These are phyloP conservation scores for Apolygus lucorum DNA, from an alignment of 1,140 invertebrate genomes.

Conservation along the genomic window DNA sequence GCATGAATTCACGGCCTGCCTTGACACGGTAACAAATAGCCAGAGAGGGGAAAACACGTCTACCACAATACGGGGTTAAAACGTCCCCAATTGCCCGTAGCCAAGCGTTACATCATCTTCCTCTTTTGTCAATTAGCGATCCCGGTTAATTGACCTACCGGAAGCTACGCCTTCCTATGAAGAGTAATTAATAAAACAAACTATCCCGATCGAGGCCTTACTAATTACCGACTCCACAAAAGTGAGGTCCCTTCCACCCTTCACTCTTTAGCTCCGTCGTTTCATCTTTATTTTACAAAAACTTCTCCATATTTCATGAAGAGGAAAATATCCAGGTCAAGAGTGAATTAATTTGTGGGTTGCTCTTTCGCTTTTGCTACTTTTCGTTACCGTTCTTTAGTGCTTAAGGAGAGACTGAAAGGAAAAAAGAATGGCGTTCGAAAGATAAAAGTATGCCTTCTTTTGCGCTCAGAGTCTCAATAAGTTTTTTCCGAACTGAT, in stretches of 20 bases:
- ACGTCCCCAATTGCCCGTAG: not conserved
- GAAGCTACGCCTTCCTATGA: slow-evolving; percentile 12
- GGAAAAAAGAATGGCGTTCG: not conserved
- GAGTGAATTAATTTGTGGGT: slow-evolving; percentile 13
- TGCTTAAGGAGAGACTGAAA: not conserved
- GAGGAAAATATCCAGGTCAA: slow-evolving; percentile 15
- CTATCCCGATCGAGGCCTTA: not conserved
- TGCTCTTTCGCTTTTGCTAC: not conserved
- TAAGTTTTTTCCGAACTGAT: no score
- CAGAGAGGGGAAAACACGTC: no score
- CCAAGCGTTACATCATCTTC: slow-evolving; percentile 2
- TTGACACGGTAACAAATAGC: no score
- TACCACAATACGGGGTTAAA: no score
- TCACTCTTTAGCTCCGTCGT: not conserved
- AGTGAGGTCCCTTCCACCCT: not conserved
- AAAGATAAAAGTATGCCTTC: not conserved
- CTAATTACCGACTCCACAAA: not conserved
- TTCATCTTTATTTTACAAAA: slow-evolving; percentile 5
- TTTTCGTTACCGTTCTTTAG: not conserved
- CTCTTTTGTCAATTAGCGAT: not conserved
- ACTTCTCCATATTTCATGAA: slow-evolving; percentile 10
- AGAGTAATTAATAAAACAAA: slow-evolving; percentile 1
- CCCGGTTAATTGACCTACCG: not conserved
- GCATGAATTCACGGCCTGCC: no score
- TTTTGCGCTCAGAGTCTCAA: no score